phyloP scores from a whole-genome alignment of 2,797 vertebrate genomes.

The Rachycentron canadum region DNA sequence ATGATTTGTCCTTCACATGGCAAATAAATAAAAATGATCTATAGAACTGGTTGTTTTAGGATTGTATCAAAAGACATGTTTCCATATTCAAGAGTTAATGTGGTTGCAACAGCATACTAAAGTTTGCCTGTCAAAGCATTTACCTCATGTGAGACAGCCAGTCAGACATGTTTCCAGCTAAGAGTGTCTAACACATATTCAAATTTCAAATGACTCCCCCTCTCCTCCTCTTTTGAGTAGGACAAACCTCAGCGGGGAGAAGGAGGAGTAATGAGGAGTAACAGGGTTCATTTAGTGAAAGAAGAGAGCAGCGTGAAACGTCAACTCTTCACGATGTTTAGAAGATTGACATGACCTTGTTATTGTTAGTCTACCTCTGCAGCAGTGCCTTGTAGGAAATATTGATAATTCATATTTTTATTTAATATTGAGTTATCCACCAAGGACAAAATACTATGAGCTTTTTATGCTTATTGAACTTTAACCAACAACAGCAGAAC shows the following conservation, averaged over 20 bases:
- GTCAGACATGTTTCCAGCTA: slow-evolving; percentile 43
- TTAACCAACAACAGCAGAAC: neutral
- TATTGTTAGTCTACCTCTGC: neutral
- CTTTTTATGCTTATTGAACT: neutral
- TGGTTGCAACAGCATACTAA: neutral
- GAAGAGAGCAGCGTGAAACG: slow-evolving; percentile 46
- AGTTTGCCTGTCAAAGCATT: slow-evolving; percentile 17
- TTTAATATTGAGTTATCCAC: neutral
- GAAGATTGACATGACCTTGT: neutral
- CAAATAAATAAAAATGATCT: no score
- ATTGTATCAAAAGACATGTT: no score
- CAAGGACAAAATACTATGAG: neutral
- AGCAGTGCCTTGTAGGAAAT: neutral
- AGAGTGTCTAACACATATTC: slow-evolving; percentile 54
- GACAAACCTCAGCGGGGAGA: slow-evolving; percentile 68
- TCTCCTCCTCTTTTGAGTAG: slow-evolving; percentile 34
- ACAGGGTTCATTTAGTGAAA: slow-evolving; percentile 38
- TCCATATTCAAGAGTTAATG: no score
- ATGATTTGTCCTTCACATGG: no score
- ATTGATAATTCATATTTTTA: no score
- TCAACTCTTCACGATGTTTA: slow-evolving; percentile 22
- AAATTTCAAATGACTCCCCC: slow-evolving; percentile 43
- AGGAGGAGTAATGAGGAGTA: slow-evolving; percentile 46
- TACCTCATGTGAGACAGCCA: slow-evolving; percentile 13
- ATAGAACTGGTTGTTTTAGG: no score